phyloP scores from a whole-genome alignment of 1,140 invertebrate genomes.

The Manduca sexta region DNA sequence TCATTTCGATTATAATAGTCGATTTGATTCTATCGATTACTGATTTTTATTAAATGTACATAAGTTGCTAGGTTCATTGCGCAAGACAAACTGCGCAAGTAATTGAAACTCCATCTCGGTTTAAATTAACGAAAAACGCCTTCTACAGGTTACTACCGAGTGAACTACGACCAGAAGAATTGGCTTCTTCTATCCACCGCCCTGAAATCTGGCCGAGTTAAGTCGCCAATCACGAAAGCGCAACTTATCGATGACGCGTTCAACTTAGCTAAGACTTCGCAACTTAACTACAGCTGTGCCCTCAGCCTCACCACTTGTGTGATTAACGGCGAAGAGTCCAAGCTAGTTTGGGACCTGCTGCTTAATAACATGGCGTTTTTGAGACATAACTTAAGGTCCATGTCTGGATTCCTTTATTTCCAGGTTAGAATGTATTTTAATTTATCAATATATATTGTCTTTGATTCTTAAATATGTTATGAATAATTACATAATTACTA shows the following conservation, averaged over 20 bases:
- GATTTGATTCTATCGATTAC: too few relatives aligned
- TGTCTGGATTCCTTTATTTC: constrained; percentile 50
- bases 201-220: constrained; percentile 50
- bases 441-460: too few relatives aligned
- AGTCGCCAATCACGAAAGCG: constrained; percentile 78
- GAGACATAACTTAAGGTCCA: constrained; percentile 46
- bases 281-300: constrained; percentile 74
- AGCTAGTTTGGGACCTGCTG: constrained; percentile 75
- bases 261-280: constrained; percentile 78
- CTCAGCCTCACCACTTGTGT: constrained; percentile 78
- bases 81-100: too few relatives aligned
- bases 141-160: constrained; percentile 81
- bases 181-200: constrained; percentile 78
- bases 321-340: constrained; percentile 73
- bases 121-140: constrained; percentile 21
- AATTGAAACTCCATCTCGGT: too few relatives aligned
- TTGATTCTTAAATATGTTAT: too few relatives aligned
- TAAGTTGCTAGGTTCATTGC: too few relatives aligned
- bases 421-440: too few relatives aligned
- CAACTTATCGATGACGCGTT: constrained; percentile 89
- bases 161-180: constrained; percentile 82
- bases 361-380: constrained; percentile 70
- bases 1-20: too few relatives aligned
- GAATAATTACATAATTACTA: too few relatives aligned
- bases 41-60: too few relatives aligned